A percentile compares a stretch with the other conserved stretches of the same genome.
Conservation (phyloP, 2,888 invertebrate genomes). For the Synanthedon andrenaeformis region DNA sequence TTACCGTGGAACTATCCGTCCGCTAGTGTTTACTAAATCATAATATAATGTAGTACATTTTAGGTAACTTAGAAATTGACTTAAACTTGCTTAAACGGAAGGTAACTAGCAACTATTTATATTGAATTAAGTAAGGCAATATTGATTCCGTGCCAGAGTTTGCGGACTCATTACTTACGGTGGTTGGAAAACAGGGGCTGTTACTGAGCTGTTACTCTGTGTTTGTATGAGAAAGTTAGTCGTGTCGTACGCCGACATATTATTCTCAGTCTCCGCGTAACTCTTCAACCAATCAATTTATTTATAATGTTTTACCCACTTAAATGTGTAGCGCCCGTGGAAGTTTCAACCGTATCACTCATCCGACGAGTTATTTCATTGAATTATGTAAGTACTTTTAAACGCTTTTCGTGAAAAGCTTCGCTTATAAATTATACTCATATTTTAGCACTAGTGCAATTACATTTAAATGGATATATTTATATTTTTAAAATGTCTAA, state of each 20-base stretch:
- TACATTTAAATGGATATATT: no score
- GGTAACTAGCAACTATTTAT: neutral
- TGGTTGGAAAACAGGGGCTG: slow-evolving; percentile 12
- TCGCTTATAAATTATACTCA: no score
- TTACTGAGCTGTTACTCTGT: neutral
- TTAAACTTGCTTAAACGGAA: neutral
- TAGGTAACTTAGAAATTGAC: neutral
- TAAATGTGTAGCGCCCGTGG: neutral
- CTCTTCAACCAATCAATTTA: slow-evolving; percentile 1
- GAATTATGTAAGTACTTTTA: no score
- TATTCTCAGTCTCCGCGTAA: neutral
- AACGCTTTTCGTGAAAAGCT: no score
- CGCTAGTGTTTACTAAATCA: no score
- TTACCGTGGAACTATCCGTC: no score
- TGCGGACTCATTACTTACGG: neutral
- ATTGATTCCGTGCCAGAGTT: neutral
- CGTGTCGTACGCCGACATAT: neutral
- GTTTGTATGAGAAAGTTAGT: slow-evolving; percentile 1
- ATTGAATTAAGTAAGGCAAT: neutral
- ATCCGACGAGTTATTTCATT: no score
- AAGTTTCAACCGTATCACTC: no score
- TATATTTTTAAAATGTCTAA: no score
- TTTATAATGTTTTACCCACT: slow-evolving; percentile 1
- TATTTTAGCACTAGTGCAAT: no score
- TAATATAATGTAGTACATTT: no score